phyloP scores from a whole-genome alignment of 2,797 vertebrate genomes.

The Parambassis ranga region DNA sequence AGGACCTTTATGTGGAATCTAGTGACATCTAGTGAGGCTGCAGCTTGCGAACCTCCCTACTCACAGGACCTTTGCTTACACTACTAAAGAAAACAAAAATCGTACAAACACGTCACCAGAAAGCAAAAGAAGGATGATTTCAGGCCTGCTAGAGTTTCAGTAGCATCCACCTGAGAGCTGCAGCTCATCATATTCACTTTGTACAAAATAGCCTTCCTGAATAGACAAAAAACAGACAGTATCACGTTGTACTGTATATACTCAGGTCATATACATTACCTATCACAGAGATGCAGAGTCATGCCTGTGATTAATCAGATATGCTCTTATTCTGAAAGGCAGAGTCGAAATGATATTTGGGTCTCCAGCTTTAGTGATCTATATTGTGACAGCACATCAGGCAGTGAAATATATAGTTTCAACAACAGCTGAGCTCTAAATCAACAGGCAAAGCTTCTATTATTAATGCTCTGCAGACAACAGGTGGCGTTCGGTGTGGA shows the following conservation, averaged over 20 bases:
- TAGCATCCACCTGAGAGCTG: neutral
- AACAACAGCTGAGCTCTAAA: conserved; percentile 6
- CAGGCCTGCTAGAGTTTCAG: neutral
- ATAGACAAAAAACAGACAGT: neutral
- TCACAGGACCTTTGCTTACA: no score
- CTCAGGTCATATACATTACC: conserved; percentile 7
- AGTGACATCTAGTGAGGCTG: no score
- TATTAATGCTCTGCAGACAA: conserved; percentile 21
- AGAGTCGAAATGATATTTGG: neutral
- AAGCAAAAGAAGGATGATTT: neutral
- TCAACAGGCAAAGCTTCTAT: conserved; percentile 5
- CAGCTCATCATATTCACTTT: neutral
- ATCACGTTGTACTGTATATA: conserved; percentile 2
- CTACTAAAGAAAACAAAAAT: no score
- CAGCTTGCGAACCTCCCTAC: no score
- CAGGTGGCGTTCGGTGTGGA: conserved; percentile 38
- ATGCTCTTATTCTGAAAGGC: neutral
- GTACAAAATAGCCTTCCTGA: neutral
- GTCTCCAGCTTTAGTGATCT: no score
- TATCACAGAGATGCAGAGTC: conserved; percentile 6
- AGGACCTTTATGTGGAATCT: no score
- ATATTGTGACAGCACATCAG: neutral
- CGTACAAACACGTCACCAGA: neutral
- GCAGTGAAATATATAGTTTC: neutral
- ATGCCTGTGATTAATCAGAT: conserved; percentile 1